phyloP scores from a whole-genome alignment of 1,140 invertebrate species.

The Muscidifurax raptorellus region DNA sequence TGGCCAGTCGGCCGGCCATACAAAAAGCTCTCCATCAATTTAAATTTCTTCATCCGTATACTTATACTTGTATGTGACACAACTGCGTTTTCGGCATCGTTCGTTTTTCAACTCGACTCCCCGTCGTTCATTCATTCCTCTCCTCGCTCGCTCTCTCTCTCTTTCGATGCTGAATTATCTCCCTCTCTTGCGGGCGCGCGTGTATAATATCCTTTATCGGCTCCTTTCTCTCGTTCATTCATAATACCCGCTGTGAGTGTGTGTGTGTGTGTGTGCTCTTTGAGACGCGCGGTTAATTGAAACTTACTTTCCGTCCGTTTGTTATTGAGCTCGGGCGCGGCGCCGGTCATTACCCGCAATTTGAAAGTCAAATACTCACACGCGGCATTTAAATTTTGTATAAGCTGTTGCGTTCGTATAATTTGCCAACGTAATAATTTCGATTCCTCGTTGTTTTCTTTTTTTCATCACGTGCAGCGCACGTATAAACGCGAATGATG shows the following conservation, averaged over 20 bases:
- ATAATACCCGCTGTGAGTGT: neutral
- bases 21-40: conserved; percentile 21
- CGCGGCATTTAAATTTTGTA: conserved; percentile 1
- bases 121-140: conserved; percentile 5
- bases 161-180: neutral
- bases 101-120: conserved; percentile 16
- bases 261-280: neutral
- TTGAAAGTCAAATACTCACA: neutral
- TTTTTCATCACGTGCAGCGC: neutral
- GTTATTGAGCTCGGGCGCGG: neutral
- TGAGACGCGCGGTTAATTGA: neutral
- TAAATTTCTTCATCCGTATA: conserved; percentile 33
- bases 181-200: neutral
- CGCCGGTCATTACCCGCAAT: neutral
- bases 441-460: neutral
- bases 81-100: conserved; percentile 16
- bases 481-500: neutral
- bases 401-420: neutral
- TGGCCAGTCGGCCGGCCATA: neutral
- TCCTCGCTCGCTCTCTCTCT: neutral
- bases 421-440: conserved; percentile 2
- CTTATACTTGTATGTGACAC: neutral
- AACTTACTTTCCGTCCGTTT: conserved; percentile 1
- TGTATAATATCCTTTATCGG: neutral
- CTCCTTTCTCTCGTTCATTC: conserved; percentile 7